Percentiles rank a stretch among this genome's conserved stretches.
Evolutionary conservation across 2,113 vertebrate genomes (phyloP).

Genomic region (Girardinichthys multiradiatus): DNA sequence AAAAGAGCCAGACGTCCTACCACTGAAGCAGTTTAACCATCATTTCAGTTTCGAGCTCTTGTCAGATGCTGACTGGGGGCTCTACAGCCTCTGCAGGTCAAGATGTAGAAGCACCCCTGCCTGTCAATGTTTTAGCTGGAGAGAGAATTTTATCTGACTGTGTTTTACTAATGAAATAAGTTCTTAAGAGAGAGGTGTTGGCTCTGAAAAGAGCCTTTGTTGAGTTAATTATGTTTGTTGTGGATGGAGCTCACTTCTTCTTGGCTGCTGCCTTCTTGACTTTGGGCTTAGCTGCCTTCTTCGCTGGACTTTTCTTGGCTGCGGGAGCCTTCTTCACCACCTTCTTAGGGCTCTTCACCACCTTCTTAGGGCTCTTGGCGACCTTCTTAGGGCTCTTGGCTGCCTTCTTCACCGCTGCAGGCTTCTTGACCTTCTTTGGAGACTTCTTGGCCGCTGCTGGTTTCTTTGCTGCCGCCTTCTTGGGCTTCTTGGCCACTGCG

Average conservation of each 20-base stretch:
- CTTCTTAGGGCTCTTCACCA: background rate
- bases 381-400: background rate
- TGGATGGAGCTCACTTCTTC: slow-evolving; percentile 27
- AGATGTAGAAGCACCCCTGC: too few species aligned
- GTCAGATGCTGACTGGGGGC: too few species aligned
- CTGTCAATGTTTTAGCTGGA: too few species aligned
- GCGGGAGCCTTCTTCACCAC: background rate
- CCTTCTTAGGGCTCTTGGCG: background rate
- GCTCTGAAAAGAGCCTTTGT: slow-evolving; percentile 48
- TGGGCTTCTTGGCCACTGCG: slow-evolving; percentile 1
- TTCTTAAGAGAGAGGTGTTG: slow-evolving; percentile 2
- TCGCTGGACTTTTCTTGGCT: too few species aligned
- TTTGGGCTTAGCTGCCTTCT: slow-evolving; percentile 5
- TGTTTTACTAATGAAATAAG: too few species aligned
- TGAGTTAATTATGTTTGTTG: too few species aligned
- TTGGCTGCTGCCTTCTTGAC: slow-evolving; percentile 37
- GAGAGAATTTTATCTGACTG: too few species aligned
- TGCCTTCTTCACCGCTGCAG: background rate
- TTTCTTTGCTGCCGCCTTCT: slow-evolving; percentile 14
- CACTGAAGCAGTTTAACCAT: too few species aligned
- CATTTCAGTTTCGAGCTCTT: too few species aligned
- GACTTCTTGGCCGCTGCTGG: slow-evolving; percentile 7
- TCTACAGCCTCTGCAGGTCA: too few species aligned
- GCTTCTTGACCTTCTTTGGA: background rate
- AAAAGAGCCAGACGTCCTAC: too few species aligned